Base-by-base conservation (phyloP, 2,113 vertebrate genomes). In the Pomatorhinus ruficollis region DNA sequence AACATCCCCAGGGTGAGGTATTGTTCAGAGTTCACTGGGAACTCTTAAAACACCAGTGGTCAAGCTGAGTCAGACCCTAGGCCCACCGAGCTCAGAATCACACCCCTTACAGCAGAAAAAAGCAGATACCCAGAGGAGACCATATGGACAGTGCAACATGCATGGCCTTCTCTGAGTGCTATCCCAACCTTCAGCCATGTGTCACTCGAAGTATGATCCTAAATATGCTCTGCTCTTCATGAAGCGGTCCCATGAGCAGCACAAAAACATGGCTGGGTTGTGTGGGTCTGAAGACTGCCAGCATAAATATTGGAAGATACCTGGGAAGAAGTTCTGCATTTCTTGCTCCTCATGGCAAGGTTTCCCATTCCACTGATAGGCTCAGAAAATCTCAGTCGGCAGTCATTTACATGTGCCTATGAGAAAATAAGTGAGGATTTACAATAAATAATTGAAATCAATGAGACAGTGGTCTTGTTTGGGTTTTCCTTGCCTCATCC, bases 1-100 rank as follows among this genome's bases (percentile, higher is more conserved):
- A 83, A 14, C 15, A 71, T 22, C 31, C 1, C 2, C 2, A 2
- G 8, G 10, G 17, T 42, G 35, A 54, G 0, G 2, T 37, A 8
- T 24, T 50, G 25, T 71, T 22, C 11, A 10, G 31, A 85, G 23
- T 25, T 86, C 63, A 31, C 5, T 54, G 23, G 65, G 33, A 75
- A 21, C 9, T 54, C 31, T 33, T 71, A 40, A 20, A 72, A 16
- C 2, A 24, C 4, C 27, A 44, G 4, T n/a, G 31, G 19, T 75
- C 31, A 78, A 61, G 11, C 23, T 69, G 57, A 63, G 52, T 66
- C 45, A 70, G 37, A 45, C 4, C 19, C 25, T 19, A 35, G 28
- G 28, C 45, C 22, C 40, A 49, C 8, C 4, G 31, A 65, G 15
- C 21, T 81, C 53, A 30, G 30, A 22, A 45, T 31, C 20, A 25